Percentiles rank a stretch among this genome's conserved stretches.
Evolutionary conservation across 2,797 vertebrate species (phyloP).

Genomic region (Otus scops): DNA sequence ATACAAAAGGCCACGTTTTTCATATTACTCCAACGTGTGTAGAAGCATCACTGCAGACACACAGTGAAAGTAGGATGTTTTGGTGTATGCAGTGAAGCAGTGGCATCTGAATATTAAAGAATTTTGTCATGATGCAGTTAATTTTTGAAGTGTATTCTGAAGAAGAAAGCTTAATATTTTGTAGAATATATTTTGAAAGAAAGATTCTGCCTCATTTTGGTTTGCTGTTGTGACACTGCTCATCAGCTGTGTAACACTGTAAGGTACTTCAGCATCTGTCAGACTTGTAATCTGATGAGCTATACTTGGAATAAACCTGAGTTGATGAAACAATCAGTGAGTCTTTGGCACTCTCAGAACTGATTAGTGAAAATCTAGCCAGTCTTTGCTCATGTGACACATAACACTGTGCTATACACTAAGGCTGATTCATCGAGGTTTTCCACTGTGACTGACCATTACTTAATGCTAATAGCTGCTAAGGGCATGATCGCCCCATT

Average conservation of each 20-base stretch:
- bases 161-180: background rate
- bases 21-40: background rate
- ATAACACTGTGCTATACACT: background rate
- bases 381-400: background rate
- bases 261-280: background rate
- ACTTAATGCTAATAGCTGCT: constrained; percentile 20
- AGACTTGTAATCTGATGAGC: constrained; percentile 59
- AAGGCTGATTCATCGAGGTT: background rate
- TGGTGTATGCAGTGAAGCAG: background rate
- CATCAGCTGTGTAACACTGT: constrained; percentile 18
- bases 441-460: background rate
- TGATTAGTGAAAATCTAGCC: constrained; percentile 45
- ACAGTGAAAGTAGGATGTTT: background rate
- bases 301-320: constrained; percentile 63
- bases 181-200: background rate
- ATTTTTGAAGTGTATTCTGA: constrained; percentile 11
- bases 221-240: constrained; percentile 26
- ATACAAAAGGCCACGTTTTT: constrained; percentile 16
- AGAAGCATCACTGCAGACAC: background rate
- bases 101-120: background rate
- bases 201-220: background rate
- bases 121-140: background rate
- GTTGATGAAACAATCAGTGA: constrained; percentile 61
- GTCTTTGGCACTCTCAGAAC: constrained; percentile 32
- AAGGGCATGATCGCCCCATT: background rate